Evolutionary conservation across 1,140 invertebrate genomes (phyloP).

Genomic region (Atopsyche davidsoni): DNA sequence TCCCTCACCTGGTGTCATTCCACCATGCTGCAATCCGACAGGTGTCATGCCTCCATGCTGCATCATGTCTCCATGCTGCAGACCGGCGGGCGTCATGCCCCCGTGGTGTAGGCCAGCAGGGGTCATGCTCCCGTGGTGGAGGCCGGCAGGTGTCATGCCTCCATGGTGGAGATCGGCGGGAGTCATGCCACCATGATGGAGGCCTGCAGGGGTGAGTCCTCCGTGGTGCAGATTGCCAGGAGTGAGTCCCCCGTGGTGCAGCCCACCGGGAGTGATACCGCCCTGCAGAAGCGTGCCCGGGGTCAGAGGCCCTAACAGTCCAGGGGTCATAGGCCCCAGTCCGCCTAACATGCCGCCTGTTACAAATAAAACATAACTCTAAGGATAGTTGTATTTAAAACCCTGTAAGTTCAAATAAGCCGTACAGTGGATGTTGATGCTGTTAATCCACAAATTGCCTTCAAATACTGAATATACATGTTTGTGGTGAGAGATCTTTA

Average conservation of each 20-base stretch:
- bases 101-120: conserved; percentile 39
- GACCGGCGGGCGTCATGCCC: conserved; percentile 35
- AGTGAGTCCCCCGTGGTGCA: conserved; percentile 28
- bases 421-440: no score
- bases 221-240: conserved; percentile 41
- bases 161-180: conserved; percentile 34
- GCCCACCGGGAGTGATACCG: conserved; percentile 38
- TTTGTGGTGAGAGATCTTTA: no score
- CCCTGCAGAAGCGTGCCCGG: conserved; percentile 42
- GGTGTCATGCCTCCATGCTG: conserved; percentile 49
- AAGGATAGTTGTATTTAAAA: background rate
- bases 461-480: no score
- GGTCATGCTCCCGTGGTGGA: conserved; percentile 38
- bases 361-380: conserved; percentile 5
- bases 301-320: conserved; percentile 39
- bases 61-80: conserved; percentile 35
- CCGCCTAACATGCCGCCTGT: conserved; percentile 39
- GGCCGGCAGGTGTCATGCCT: conserved; percentile 34
- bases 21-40: conserved; percentile 35
- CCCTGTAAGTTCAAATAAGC: no score
- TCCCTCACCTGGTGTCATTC: conserved; percentile 29
- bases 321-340: conserved; percentile 41
- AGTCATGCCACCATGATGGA: conserved; percentile 38
- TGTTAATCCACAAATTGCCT: no score
- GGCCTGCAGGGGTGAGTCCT: conserved; percentile 43